phyloP scores from a whole-genome alignment of 2,113 vertebrate species.

The Chauna torquata region DNA sequence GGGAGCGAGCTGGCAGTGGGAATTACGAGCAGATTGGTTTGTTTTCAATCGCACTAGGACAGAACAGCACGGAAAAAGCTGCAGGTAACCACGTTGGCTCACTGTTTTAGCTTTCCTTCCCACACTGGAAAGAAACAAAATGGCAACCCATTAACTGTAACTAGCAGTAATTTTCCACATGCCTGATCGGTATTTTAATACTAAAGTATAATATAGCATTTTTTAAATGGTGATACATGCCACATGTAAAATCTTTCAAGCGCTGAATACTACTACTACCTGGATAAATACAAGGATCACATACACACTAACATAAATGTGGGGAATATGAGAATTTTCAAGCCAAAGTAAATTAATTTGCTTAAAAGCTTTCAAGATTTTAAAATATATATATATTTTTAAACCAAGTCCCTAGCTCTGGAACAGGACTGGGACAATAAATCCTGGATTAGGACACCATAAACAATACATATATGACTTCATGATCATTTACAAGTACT shows the following conservation, averaged over 20 bases:
- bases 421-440: not conserved
- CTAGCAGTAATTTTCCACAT: not conserved
- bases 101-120: not conserved
- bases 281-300: not conserved
- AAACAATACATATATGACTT: not conserved
- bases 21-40: not conserved
- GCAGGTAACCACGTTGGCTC: not conserved
- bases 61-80: not conserved
- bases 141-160: not conserved
- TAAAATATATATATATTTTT: too few species aligned
- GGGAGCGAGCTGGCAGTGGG: not conserved
- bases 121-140: not conserved
- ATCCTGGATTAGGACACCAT: slow-evolving; percentile 12
- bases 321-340: not conserved
- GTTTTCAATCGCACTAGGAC: not conserved
- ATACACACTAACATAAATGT: not conserved
- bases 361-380: slow-evolving; percentile 2
- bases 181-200: not conserved
- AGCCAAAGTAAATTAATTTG: not conserved
- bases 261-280: not conserved
- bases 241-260: not conserved
- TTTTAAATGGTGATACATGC: accelerated
- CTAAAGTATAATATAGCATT: not conserved
- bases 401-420: not conserved
- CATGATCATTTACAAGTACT: not conserved